Conservation (phyloP, 2,888 invertebrate genomes). For the Isotomurus palustris region DNA sequence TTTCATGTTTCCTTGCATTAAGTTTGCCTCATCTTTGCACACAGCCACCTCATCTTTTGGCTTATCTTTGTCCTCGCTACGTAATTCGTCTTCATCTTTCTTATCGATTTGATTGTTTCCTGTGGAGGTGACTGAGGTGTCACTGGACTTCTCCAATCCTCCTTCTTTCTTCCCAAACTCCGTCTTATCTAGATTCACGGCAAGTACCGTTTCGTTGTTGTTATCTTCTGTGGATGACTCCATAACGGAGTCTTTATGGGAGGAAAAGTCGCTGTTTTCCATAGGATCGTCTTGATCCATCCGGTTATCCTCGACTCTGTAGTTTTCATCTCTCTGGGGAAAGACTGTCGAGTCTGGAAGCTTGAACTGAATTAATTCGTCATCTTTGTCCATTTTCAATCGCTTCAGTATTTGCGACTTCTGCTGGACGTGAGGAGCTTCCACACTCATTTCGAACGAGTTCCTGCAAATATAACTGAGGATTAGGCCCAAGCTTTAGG, state of each 20-base stretch:
- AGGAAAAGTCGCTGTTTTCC: neutral
- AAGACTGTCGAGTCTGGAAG: neutral
- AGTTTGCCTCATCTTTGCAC: constrained; percentile 4
- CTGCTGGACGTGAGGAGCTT: constrained; percentile 12
- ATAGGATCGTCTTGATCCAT: constrained; percentile 1
- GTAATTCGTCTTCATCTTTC: constrained; percentile 7
- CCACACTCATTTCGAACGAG: constrained; percentile 7
- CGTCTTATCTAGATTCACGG: neutral
- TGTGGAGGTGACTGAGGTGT: neutral
- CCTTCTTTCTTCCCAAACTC: too few species aligned
- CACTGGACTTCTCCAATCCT: too few species aligned
- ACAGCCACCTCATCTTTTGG: neutral
- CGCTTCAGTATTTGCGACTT: constrained; percentile 11
- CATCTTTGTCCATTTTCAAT: neutral
- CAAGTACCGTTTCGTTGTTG: constrained; percentile 4
- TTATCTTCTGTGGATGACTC: neutral
- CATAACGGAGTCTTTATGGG: neutral
- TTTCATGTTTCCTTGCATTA: neutral
- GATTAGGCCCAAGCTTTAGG: too few species aligned
- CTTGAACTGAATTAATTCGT: neutral
- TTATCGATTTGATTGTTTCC: too few species aligned
- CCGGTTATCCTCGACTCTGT: neutral
- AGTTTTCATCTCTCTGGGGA: neutral
- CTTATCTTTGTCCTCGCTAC: neutral
- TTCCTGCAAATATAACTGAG: too few species aligned